Evolutionary conservation across 2,113 vertebrate genomes (phyloP).

Genomic region (Rafetus swinhoei): DNA sequence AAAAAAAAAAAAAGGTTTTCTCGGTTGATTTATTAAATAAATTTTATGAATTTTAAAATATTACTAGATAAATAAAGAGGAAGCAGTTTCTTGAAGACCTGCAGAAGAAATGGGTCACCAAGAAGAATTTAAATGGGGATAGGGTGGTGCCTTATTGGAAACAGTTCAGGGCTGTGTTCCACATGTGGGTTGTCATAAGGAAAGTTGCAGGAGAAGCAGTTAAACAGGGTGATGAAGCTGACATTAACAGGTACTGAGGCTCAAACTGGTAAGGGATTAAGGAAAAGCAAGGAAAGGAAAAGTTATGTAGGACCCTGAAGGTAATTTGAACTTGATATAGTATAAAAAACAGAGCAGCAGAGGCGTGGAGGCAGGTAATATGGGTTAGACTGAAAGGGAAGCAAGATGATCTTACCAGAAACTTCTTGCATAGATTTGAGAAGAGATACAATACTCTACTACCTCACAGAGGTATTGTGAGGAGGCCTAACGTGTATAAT

Average conservation of each 20-base stretch:
- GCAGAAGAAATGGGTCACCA: conserved; percentile 4
- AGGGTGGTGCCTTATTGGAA: not conserved
- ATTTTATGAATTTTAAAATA: rapidly evolving
- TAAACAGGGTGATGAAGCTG: not conserved
- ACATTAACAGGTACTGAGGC: not conserved
- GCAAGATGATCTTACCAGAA: not conserved
- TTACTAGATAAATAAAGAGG: not conserved
- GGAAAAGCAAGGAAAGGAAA: conserved; percentile 15
- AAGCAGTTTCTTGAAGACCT: not conserved
- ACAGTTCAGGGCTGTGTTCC: not conserved
- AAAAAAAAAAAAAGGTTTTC: not conserved
- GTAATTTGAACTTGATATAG: rapidly evolving
- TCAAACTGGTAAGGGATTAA: not conserved
- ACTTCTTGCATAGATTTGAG: not conserved
- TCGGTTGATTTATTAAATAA: not conserved
- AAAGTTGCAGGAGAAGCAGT: conserved; percentile 9
- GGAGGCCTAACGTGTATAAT: not conserved
- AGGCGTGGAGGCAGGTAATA: not conserved
- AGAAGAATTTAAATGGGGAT: not conserved
- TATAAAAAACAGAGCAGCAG: not conserved
- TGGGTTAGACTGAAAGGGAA: not conserved
- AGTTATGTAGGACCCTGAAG: not conserved
- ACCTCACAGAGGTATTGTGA: not conserved
- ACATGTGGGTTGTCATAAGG: not conserved
- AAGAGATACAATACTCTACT: not conserved